These are phyloP conservation scores for Spisula subtruncata DNA, from an alignment of 2,888 invertebrate species.

Conservation along the genomic window DNA sequence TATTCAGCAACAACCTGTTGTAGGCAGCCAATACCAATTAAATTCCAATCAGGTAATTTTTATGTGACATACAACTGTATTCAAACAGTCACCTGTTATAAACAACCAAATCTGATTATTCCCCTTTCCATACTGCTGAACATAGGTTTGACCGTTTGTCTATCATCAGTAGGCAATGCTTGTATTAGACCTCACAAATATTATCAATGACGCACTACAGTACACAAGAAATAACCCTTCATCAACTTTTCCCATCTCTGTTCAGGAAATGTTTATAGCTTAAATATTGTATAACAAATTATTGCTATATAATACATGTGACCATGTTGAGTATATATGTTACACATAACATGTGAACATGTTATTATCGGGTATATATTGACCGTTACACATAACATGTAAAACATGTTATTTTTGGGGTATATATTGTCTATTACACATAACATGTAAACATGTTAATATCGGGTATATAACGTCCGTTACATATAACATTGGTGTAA, in stretches of 20 bases:
- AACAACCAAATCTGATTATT: no score
- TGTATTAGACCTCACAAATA: not conserved
- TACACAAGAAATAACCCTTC: not conserved
- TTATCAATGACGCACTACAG: not conserved
- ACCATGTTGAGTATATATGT: not conserved
- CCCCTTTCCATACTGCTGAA: no score
- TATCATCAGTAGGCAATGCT: no score
- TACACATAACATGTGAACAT: not conserved
- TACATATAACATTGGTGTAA: conserved; percentile 3
- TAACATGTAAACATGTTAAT: conserved; percentile 1
- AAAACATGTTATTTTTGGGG: not conserved
- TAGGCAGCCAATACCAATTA: no score
- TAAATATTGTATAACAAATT: conserved; percentile 1
- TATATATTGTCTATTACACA: not conserved
- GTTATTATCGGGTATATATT: not conserved
- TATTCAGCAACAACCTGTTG: not conserved
- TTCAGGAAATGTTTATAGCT: not conserved
- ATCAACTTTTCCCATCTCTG: not conserved
- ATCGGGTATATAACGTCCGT: not conserved
- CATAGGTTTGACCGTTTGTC: no score
- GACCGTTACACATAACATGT: not conserved
- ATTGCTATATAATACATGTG: conserved; percentile 13
- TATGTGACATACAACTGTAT: no score
- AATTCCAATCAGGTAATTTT: no score
- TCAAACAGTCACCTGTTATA: no score